Percentiles rank a stretch among this genome's conserved stretches.
Conservation (phyloP, 64 coral and sea anemone species). For the Actinia tenebrosa region DNA sequence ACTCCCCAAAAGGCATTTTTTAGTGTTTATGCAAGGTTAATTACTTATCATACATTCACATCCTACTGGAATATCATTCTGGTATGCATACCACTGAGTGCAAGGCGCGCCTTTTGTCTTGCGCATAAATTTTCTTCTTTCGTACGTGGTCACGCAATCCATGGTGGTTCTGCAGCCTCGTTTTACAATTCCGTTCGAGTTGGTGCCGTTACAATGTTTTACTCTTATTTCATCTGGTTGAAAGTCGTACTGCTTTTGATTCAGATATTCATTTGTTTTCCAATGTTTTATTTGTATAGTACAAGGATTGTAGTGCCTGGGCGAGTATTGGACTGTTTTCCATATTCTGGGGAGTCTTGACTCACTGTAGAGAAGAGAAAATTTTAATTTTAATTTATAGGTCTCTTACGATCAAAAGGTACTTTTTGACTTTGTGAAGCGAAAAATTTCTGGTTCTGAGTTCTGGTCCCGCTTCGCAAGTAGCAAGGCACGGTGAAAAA, state of each 20-base stretch:
- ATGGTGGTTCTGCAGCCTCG: not conserved
- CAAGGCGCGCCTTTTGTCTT: not conserved
- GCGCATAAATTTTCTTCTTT: slow-evolving; percentile 10
- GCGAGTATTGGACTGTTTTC: not conserved
- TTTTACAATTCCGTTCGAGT: not conserved
- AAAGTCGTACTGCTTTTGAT: slow-evolving; percentile 11
- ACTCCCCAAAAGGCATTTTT: not conserved
- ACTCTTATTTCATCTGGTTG: slow-evolving; percentile 9
- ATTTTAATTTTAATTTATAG: not conserved
- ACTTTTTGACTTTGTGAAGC: too few species aligned
- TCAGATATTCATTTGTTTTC: slow-evolving; percentile 6
- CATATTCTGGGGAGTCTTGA: slow-evolving; percentile 4
- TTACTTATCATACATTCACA: slow-evolving; percentile 11
- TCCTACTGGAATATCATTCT: slow-evolving; percentile 8
- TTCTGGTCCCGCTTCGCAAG: too few species aligned
- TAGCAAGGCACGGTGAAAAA: too few species aligned
- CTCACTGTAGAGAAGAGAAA: not conserved
- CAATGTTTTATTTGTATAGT: not conserved
- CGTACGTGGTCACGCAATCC: slow-evolving; percentile 1
- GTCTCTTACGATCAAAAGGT: too few species aligned
- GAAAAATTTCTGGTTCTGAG: too few species aligned
- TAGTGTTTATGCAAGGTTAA: not conserved
- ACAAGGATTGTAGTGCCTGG: not conserved
- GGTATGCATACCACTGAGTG: not conserved
- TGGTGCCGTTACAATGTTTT: not conserved